A percentile compares a stretch with the other conserved stretches of the same genome.
Conservation (phyloP, 2,888 invertebrate genomes). For the Syritta pipiens region DNA sequence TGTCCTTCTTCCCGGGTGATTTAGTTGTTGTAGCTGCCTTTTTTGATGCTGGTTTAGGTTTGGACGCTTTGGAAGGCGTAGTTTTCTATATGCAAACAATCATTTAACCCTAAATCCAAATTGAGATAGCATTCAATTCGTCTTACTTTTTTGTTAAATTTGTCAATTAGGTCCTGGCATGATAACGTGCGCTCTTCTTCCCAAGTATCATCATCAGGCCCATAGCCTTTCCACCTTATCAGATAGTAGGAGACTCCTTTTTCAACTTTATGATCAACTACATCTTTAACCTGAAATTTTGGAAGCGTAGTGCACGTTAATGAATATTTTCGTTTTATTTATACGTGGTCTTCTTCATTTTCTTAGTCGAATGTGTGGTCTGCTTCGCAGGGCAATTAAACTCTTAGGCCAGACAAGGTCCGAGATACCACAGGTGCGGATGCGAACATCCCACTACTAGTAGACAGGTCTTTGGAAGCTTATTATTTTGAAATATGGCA, state of each 20-base stretch:
- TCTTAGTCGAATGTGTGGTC: too few species aligned
- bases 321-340: background rate
- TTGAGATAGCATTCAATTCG: background rate
- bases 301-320: too few species aligned
- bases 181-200: slow-evolving; percentile 86
- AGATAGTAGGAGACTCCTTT: slow-evolving; percentile 85
- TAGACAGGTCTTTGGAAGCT: too few species aligned
- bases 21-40: slow-evolving; percentile 37
- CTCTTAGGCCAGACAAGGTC: too few species aligned
- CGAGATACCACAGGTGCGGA: too few species aligned
- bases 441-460: too few species aligned
- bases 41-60: slow-evolving; percentile 55
- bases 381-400: too few species aligned
- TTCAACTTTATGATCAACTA: slow-evolving; percentile 85
- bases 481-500: too few species aligned
- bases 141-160: slow-evolving; percentile 78
- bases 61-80: slow-evolving; percentile 38
- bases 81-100: slow-evolving; percentile 34
- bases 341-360: too few species aligned
- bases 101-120: too few species aligned
- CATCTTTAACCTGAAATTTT: slow-evolving; percentile 82
- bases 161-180: slow-evolving; percentile 85
- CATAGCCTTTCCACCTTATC: slow-evolving; percentile 89
- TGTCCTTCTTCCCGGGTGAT: slow-evolving; percentile 58
- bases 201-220: slow-evolving; percentile 86